Base-by-base conservation (phyloP, 1,140 invertebrate genomes). In the Pseudomyrmex pallidus region DNA sequence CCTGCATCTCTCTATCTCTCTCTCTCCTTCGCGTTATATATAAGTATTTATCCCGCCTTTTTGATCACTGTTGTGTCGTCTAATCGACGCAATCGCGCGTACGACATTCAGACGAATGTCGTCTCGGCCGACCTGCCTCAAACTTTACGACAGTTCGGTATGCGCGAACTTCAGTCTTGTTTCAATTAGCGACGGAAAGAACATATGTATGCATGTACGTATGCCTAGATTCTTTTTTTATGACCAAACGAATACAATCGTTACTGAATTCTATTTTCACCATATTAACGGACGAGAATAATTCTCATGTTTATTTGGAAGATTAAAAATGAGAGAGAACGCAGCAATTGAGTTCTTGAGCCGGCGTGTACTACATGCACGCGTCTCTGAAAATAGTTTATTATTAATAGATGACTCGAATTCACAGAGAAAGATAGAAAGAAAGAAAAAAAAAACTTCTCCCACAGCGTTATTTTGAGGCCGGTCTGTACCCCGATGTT, bases 381-480 rank as follows among this genome's bases (percentile, higher is more conserved):
- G 35, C 35, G 35, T 7, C 35, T 80, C 84, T 86, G 87, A 83
- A 89, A 89, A 89, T 85, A 89, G 88, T 89, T 89, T 86, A 89
- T 89, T 89, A 89, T 89, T 89, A 89, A 89, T 89, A 89, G 88
- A 89, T 68, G 68, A 63, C 76, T 76, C 68, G 82, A 80, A 86
- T 84, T 86, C 68, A 74, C 56, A 80, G 13, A n/a, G 9, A 7
- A 17, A 48, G 54, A 20, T 22, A 20, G 25, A 25, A 5, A 3
- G 35, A 12, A n/a, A 20, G 9, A 13, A 46, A 10, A 48, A n/a
- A 76, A 12, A 68, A 9, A 46, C 35, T 15, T 44, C 44, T 74
- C 64, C 84, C 89, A 82, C 87, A 87, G 85, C 88, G 89, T 91
- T 91, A 91, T 90, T 91, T 90, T 85, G 91, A 90, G 88, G 84